Base-by-base conservation (phyloP, 2,113 vertebrate species). In the Ascaphus truei region DNA sequence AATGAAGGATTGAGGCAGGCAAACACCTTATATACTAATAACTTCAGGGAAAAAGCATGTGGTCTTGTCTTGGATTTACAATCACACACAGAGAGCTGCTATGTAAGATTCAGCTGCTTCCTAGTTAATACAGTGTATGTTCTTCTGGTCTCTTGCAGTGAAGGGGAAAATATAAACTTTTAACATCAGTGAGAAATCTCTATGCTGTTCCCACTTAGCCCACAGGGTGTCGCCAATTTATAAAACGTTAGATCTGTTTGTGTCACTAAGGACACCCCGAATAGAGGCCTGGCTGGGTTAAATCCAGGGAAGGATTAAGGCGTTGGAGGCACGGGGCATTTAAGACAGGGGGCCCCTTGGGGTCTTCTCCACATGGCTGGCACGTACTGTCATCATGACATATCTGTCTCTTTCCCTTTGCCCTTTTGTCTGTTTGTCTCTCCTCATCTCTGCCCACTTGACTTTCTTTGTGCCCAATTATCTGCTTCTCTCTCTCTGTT, bases 31-130 rank as follows among this genome's bases (percentile, higher is more conserved):
- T 33, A 29, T 20, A 34, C 25, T 34, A 65, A 37, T 53, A 65
- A 39, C 63, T 66, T 55, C 48, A 66, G 63, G 63, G 16, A 55
- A 43, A 31, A 18, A 23, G 50, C 50, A 66, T 66, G 39, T 4
- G 20, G 16, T 45, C 41, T 45, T 66, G 50, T 55, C 39, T 36
- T 55, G 29, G 36, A 55, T 66, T 55, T 66, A 39, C 50, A 64
- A 18, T 52, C 22, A 36, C 48, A 36, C 48, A 27, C 37, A 53
- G n/a, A 20, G n/a, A 41, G 3, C 13, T 22, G 6, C 22, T 37
- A n/a, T 37, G 41, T 55, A 41, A 41, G 31, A 20, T 53, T 53
- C 37, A 7, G 27, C 13, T 53, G 11, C 48, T 29, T 45, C 41
- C 41, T 45, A 2, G 41, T 45, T 45, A 45, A 3, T 20, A 9